Base-by-base conservation (phyloP, 1,140 invertebrate species). In the Caenorhabditis brenneri region DNA sequence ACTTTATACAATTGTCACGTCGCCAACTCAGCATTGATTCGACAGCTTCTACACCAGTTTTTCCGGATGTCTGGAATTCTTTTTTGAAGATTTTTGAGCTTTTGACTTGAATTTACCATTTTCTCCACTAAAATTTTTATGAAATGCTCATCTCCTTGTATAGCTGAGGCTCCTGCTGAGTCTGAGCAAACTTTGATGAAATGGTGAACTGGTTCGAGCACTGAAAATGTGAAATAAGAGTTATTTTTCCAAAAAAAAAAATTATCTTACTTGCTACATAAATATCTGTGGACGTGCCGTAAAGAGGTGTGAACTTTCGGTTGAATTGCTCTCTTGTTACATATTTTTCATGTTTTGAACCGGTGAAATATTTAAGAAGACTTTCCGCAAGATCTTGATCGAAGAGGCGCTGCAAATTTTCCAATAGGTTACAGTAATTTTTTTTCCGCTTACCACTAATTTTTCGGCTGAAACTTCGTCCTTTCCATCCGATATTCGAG, bases 161-260 rank as follows among this genome's bases (percentile, higher is more conserved):
- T 51, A 1, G 84, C 55, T 6, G 27, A 7, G n/a, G 80, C 84
- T 0, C 85, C 85, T 0, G 85, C 85, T 19, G 85, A 81, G 39
- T 85, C 85, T 2, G 80, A 86, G 29, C 85, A 86, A 15, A 86
- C 80, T 60, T 86, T 85, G 48, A 86, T 36, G 19, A 86, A 58
- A 31, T 84, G 55, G 69, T 80, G 31, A 22, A 80, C 81, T 6
- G 82, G 82, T 51, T 81, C 42, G 12, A 79, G 79, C 19, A 85
- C 82, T 80, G 36, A 22, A 46, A 86, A 27, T 55, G 9, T 22
- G 22, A 74, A 36, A 65, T 19, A 65, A 33, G 6, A 33, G 31
- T 15, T 3, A 4, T 19, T 65, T 65, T 65, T 65, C 33, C 0
- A 65, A 12, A 33, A 36, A 36, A 42, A 6, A 6, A 42, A 42